These are phyloP conservation scores for Diploptera punctata DNA, from an alignment of 2,888 invertebrate species.

Conservation along the genomic window DNA sequence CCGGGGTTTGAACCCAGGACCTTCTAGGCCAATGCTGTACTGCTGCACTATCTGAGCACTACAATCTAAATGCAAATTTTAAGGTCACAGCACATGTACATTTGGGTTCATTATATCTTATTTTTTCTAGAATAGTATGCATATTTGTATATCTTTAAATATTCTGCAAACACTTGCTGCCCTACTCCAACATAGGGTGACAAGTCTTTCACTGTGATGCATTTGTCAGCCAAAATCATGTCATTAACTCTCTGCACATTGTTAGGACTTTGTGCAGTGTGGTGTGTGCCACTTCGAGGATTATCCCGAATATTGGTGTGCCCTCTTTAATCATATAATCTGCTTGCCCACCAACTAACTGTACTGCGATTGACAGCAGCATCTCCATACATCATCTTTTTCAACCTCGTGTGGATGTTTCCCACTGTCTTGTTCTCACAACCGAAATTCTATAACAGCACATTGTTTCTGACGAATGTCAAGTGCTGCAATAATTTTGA, in stretches of 20 bases:
- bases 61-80: no score
- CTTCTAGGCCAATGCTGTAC: no score
- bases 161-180: constrained; percentile 2
- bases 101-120: no score
- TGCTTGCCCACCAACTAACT: neutral
- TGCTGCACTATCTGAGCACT: no score
- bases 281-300: neutral
- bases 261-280: neutral
- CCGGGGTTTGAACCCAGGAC: no score
- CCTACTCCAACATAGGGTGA: neutral
- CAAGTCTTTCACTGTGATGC: constrained; percentile 3
- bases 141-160: no score
- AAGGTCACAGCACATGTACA: no score
- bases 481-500: neutral
- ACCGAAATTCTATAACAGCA: neutral
- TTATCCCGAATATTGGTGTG: neutral
- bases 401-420: no score
- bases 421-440: neutral
- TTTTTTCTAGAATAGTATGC: no score
- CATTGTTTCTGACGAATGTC: no score
- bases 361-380: neutral
- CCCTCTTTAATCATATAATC: neutral
- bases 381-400: neutral
- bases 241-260: no score
- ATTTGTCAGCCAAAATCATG: no score